These are phyloP conservation scores for Phalacrocorax brasilianus DNA, from an alignment of 2,113 vertebrate genomes.

Conservation along the genomic window DNA sequence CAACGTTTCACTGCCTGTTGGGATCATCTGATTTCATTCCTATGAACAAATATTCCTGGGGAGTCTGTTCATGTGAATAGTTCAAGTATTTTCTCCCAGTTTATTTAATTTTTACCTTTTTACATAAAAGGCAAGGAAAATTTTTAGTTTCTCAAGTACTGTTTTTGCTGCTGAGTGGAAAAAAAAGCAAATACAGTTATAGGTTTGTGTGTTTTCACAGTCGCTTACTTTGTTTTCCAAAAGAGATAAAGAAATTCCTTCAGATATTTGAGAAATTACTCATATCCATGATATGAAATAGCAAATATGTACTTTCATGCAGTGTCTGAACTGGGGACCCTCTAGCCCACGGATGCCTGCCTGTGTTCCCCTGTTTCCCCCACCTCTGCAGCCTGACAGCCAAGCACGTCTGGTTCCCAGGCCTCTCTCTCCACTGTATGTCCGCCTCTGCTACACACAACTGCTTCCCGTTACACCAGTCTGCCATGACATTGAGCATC, in stretches of 20 bases:
- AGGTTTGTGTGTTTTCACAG: background rate
- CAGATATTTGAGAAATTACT: background rate
- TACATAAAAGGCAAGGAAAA: background rate
- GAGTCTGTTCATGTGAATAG: background rate
- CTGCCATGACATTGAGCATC: background rate
- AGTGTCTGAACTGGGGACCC: background rate
- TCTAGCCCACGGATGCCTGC: background rate
- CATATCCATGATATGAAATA: background rate
- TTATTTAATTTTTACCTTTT: background rate
- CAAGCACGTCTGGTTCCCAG: fast-evolving
- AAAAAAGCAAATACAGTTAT: background rate
- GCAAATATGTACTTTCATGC: background rate
- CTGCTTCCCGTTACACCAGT: background rate
- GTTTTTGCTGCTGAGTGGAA: background rate
- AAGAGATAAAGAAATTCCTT: background rate
- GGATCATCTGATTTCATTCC: background rate
- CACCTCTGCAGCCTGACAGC: background rate
- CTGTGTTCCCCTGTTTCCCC: background rate
- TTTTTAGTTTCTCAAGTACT: background rate
- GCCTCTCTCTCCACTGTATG: background rate
- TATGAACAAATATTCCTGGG: background rate
- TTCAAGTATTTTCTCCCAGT: background rate
- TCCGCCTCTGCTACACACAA: background rate
- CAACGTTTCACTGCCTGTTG: background rate
- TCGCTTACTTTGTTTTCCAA: background rate